Percentiles rank a stretch among this genome's conserved stretches.
These are phyloP conservation scores for Passer domesticus DNA, from an alignment of 2,113 vertebrate species.

Conservation along the genomic window DNA sequence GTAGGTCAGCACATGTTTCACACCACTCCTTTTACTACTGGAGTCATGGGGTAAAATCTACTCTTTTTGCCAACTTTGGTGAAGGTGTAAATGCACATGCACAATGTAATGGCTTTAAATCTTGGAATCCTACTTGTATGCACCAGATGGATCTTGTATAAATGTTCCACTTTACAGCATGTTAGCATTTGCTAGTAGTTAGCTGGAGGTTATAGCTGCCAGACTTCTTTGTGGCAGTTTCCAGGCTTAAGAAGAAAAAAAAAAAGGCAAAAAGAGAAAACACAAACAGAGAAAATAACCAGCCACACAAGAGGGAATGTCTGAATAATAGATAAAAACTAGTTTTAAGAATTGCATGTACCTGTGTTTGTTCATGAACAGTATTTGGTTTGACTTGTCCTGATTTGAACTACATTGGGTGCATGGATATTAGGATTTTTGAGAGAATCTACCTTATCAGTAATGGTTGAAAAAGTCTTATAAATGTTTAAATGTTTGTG, in stretches of 20 bases:
- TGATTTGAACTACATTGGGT: not conserved
- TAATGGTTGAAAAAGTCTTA: not conserved
- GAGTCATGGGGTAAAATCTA: slow-evolving; percentile 46
- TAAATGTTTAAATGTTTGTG: not conserved
- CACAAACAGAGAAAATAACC: not conserved
- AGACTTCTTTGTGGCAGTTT: slow-evolving; percentile 71
- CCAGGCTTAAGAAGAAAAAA: slow-evolving; percentile 21
- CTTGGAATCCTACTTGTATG: slow-evolving; percentile 65
- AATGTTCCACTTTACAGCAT: slow-evolving; percentile 73
- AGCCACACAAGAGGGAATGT: not conserved
- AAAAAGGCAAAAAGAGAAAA: not conserved
- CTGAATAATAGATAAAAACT: slow-evolving; percentile 17
- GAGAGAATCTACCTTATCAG: not conserved
- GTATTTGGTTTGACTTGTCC: not conserved
- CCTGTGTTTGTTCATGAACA: not conserved
- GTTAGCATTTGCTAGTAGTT: slow-evolving; percentile 78
- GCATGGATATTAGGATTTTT: not conserved
- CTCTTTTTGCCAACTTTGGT: slow-evolving; percentile 51
- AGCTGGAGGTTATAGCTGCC: slow-evolving; percentile 73
- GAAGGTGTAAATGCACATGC: slow-evolving; percentile 66
- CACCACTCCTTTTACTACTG: slow-evolving; percentile 46
- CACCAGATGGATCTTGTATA: slow-evolving; percentile 72
- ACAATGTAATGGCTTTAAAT: slow-evolving; percentile 62
- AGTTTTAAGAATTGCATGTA: slow-evolving; percentile 15
- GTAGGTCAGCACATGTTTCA: slow-evolving; percentile 31